These are phyloP conservation scores for Cataglyphis livida DNA, from an alignment of 2,888 invertebrate genomes.

Conservation along the genomic window DNA sequence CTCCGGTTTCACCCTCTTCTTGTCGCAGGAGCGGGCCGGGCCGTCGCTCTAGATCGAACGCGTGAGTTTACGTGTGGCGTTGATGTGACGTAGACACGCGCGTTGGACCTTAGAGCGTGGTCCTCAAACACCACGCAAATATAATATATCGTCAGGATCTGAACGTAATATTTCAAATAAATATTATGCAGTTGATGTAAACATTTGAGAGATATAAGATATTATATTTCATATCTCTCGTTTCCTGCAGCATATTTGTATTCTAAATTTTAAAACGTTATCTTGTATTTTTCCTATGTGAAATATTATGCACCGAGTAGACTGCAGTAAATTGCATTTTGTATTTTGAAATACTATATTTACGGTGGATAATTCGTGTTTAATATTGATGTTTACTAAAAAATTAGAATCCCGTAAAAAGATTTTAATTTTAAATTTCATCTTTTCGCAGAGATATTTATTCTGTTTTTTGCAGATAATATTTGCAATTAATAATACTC, in stretches of 20 bases:
- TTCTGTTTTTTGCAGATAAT: not conserved
- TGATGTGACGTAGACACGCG: slow-evolving; percentile 85
- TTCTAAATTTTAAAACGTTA: not conserved
- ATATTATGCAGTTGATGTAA: not conserved
- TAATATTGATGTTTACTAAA: not conserved
- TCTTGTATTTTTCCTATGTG: not conserved
- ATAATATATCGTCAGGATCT: not conserved
- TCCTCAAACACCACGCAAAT: slow-evolving; percentile 59
- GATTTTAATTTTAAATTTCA: not conserved
- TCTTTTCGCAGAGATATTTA: not conserved
- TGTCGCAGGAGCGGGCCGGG: slow-evolving; percentile 50
- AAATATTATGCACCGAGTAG: not conserved
- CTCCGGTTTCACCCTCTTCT: slow-evolving; percentile 16
- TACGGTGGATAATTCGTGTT: not conserved
- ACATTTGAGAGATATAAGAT: not conserved
- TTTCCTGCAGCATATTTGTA: not conserved
- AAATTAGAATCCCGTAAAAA: not conserved
- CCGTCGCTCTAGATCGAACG: slow-evolving; percentile 84
- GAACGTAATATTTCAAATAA: not conserved
- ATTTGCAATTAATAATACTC: not conserved
- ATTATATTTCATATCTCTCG: not conserved
- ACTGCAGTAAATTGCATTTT: not conserved
- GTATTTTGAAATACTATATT: not conserved
- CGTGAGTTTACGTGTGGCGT: slow-evolving; percentile 85
- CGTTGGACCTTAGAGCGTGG: slow-evolving; percentile 85